Evolutionary conservation across 1,140 invertebrate genomes (phyloP).

Genomic region (Dendrolimus punctatus): DNA sequence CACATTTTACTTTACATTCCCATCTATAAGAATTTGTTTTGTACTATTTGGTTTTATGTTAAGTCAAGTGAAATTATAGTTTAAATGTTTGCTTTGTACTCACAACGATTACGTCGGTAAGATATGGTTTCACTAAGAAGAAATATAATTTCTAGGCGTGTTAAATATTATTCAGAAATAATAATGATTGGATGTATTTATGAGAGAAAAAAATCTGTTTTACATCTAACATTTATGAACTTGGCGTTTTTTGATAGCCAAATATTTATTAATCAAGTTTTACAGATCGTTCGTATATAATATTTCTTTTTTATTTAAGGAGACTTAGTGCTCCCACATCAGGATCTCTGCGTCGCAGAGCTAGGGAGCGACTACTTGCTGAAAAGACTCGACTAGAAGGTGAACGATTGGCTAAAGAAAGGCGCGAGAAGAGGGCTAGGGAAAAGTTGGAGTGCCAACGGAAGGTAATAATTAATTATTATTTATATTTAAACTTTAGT

Average conservation of each 20-base stretch:
- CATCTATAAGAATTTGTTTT: slow-evolving; percentile 16
- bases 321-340: slow-evolving; percentile 48
- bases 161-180: too few relatives aligned
- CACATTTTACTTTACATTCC: slow-evolving; percentile 3
- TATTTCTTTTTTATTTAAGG: slow-evolving; percentile 19
- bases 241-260: too few relatives aligned
- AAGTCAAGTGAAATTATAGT: slow-evolving; percentile 29
- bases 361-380: slow-evolving; percentile 33
- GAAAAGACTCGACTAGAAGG: slow-evolving; percentile 45
- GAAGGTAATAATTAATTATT: slow-evolving; percentile 25
- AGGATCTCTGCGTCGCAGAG: slow-evolving; percentile 39
- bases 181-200: too few relatives aligned
- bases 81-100: slow-evolving; percentile 54
- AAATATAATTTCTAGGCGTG: too few relatives aligned
- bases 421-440: slow-evolving; percentile 26
- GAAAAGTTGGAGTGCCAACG: slow-evolving; percentile 45
- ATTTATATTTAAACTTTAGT: background rate
- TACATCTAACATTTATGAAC: too few relatives aligned
- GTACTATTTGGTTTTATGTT: slow-evolving; percentile 26
- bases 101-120: slow-evolving; percentile 49
- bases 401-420: slow-evolving; percentile 38
- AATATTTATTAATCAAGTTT: background rate
- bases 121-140: slow-evolving; percentile 9
- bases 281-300: background rate
- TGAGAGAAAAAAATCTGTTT: too few relatives aligned